Percentiles rank a stretch among this genome's conserved stretches.
Conservation (phyloP, 2,113 vertebrate species). For the Varanus salvator region DNA sequence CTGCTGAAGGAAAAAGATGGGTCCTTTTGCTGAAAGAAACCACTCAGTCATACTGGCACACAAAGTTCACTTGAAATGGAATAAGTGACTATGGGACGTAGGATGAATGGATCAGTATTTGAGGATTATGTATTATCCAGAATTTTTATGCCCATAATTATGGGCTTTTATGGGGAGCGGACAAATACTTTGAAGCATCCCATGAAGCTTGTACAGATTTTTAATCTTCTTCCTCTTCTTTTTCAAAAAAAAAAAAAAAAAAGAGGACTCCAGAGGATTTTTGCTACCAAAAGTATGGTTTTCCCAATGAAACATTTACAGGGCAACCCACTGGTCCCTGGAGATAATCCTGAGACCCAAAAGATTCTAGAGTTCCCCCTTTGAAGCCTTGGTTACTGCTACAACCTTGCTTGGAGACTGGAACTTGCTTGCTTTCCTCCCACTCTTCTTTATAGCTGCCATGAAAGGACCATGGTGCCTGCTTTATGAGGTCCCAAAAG, state of each 20-base stretch:
- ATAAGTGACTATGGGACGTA: not conserved
- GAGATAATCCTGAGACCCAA: no score
- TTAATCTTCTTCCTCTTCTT: no score
- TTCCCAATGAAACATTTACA: not conserved
- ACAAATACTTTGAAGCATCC: slow-evolving; percentile 13
- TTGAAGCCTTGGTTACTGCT: no score
- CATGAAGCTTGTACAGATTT: not conserved
- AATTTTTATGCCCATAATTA: not conserved
- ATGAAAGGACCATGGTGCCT: no score
- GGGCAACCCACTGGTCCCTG: no score
- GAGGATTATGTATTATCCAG: not conserved
- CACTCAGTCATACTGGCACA: not conserved
- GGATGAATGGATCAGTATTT: slow-evolving; percentile 3
- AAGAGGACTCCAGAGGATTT: not conserved
- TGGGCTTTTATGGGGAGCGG: slow-evolving; percentile 8
- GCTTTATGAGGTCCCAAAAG: no score
- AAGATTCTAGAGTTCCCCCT: no score
- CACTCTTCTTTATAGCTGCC: no score
- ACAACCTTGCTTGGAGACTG: no score
- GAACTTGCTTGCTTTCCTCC: no score
- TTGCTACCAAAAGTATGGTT: not conserved
- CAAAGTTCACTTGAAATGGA: slow-evolving; percentile 4
- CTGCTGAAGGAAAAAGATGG: not conserved
- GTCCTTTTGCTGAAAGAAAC: not conserved
- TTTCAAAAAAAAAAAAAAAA: no score